Conservation (phyloP, 2,888 invertebrate genomes). For the Diaphora mendica region DNA sequence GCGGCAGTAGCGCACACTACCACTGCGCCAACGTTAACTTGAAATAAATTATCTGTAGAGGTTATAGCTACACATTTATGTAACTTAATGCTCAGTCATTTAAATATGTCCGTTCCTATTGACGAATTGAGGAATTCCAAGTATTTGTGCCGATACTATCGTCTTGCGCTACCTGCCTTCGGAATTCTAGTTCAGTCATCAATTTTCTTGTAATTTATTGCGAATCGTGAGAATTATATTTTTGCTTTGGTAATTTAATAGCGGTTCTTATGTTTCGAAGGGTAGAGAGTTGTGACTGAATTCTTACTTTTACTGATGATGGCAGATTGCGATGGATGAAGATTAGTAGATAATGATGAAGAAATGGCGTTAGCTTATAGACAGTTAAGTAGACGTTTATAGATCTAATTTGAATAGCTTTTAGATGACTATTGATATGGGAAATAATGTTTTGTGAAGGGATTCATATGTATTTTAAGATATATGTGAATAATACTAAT, state of each 20-base stretch:
- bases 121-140: conserved; percentile 53
- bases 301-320: conserved; percentile 1
- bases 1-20: too few species aligned
- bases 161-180: conserved; percentile 66
- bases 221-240: conserved; percentile 59
- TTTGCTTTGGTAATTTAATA: conserved; percentile 34
- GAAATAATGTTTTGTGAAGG: too few species aligned
- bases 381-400: background rate
- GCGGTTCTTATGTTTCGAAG: conserved; percentile 11
- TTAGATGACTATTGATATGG: background rate
- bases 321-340: background rate
- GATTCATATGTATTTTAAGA: too few species aligned
- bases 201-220: conserved; percentile 66
- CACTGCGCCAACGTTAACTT: too few species aligned
- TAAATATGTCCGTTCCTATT: background rate
- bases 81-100: background rate
- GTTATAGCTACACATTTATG: background rate
- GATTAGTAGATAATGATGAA: background rate
- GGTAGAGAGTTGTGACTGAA: conserved; percentile 14
- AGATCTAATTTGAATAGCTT: background rate
- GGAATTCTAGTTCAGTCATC: conserved; percentile 53
- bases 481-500: too few species aligned
- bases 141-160: conserved; percentile 64
- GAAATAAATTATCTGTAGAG: background rate
- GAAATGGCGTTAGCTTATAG: background rate